A percentile compares a stretch with the other conserved stretches of the same genome.
These are phyloP conservation scores for Ochropleura leucogaster DNA, from an alignment of 2,888 invertebrate species.

Conservation along the genomic window DNA sequence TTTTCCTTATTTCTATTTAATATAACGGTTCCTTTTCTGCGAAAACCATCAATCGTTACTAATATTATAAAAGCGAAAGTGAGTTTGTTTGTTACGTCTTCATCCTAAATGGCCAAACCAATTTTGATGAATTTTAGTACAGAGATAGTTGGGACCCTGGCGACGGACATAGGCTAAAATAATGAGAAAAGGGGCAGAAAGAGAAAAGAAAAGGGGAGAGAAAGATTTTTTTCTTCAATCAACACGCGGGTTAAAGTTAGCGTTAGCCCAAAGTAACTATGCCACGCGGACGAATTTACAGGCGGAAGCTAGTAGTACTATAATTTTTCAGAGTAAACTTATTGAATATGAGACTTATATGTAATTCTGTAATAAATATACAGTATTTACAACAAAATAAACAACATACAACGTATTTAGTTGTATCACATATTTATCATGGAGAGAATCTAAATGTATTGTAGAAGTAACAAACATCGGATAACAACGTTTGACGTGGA, in stretches of 20 bases:
- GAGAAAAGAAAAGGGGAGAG: too few relatives aligned
- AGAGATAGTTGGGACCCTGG: too few relatives aligned
- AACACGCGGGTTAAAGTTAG: too few relatives aligned
- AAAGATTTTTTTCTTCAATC: too few relatives aligned
- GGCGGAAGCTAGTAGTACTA: background rate
- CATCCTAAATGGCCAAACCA: too few relatives aligned
- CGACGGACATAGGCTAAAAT: too few relatives aligned
- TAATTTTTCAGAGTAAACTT: background rate
- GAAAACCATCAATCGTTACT: background rate
- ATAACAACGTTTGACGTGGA: conserved; percentile 69
- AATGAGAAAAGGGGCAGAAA: too few relatives aligned
- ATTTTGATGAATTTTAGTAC: too few relatives aligned
- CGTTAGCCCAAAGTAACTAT: too few relatives aligned
- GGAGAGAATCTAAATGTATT: conserved; percentile 54
- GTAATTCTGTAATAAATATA: background rate
- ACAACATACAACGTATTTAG: conserved; percentile 3
- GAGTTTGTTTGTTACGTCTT: too few relatives aligned
- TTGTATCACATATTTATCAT: conserved; percentile 28
- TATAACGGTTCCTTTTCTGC: background rate
- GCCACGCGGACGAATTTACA: too few relatives aligned
- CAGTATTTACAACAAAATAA: background rate
- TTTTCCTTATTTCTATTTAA: background rate
- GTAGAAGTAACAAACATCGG: conserved; percentile 61
- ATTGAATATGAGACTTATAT: background rate
- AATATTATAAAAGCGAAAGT: too few relatives aligned